Conservation (phyloP, 2,888 invertebrate species). For the Prosapia bicincta region DNA sequence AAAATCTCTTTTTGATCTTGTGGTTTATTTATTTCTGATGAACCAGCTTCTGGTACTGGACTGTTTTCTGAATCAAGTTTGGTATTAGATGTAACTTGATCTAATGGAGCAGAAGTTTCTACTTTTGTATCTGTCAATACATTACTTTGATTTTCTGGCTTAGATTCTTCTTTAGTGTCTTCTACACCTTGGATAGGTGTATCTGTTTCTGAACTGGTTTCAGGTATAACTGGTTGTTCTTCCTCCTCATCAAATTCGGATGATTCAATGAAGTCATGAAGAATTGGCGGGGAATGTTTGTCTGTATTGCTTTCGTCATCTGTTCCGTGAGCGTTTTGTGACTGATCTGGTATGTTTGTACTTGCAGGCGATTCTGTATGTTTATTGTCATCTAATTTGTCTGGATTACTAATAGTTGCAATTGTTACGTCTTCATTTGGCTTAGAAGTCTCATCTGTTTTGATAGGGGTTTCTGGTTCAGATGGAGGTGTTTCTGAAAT, state of each 20-base stretch:
- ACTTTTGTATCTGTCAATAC: background rate
- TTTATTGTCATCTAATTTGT: background rate
- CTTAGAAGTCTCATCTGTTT: background rate
- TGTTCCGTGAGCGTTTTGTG: background rate
- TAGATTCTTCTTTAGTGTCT: background rate
- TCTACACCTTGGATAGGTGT: background rate
- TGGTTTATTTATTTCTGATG: background rate
- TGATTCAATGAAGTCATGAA: background rate
- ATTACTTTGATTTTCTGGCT: background rate
- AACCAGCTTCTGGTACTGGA: background rate
- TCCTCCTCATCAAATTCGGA: background rate
- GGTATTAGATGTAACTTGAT: too few relatives aligned
- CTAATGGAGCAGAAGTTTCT: background rate
- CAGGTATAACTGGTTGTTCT: background rate
- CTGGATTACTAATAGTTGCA: background rate
- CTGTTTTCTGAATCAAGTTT: background rate
- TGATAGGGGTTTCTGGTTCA: conserved; percentile 30
- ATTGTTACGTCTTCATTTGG: background rate
- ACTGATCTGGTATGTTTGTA: background rate
- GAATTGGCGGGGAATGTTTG: background rate
- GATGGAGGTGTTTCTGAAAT: conserved; percentile 20
- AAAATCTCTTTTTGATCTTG: background rate
- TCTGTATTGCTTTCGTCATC: background rate
- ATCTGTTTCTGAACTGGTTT: background rate
- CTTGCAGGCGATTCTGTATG: background rate